Conservation (phyloP, 2,888 invertebrate species). For the Monopis laevigella region DNA sequence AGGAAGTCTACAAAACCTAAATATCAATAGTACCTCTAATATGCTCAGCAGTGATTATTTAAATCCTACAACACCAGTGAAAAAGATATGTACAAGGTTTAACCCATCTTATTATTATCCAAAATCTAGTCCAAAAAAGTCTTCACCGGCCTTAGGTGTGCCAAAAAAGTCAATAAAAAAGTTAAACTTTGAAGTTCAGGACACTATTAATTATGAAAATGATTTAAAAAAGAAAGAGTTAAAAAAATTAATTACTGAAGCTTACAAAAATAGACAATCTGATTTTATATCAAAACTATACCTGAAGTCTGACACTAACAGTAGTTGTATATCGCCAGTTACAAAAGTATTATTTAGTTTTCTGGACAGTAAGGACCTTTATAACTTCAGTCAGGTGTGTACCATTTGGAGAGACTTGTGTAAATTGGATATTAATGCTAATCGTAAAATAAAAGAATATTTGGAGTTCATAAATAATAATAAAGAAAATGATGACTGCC, state of each 20-base stretch:
- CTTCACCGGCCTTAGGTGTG: background rate
- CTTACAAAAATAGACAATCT: too few species aligned
- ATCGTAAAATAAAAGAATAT: constrained; percentile 34
- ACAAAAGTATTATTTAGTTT: constrained; percentile 43
- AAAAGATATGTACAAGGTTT: constrained; percentile 34
- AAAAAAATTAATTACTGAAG: too few species aligned
- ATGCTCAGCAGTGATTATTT: constrained; percentile 23
- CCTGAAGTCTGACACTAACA: too few species aligned
- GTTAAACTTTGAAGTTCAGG: constrained; percentile 42
- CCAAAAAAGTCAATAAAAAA: constrained; percentile 40
- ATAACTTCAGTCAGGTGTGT: constrained; percentile 47
- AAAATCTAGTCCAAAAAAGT: constrained; percentile 17
- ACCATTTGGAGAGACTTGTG: constrained; percentile 42
- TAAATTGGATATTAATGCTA: constrained; percentile 33
- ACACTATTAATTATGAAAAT: too few species aligned
- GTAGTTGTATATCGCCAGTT: too few species aligned
- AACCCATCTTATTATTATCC: constrained; percentile 19
- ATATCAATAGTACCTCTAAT: constrained; percentile 35
- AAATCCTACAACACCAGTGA: constrained; percentile 52
- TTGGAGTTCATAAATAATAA: constrained; percentile 32
- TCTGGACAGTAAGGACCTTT: constrained; percentile 45
- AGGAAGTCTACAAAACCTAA: constrained; percentile 43
- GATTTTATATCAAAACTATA: too few species aligned
- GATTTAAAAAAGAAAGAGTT: too few species aligned
- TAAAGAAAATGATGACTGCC: constrained; percentile 45